phyloP scores from a whole-genome alignment of 2,888 invertebrate species.

The Troglohyphantes excavatus region DNA sequence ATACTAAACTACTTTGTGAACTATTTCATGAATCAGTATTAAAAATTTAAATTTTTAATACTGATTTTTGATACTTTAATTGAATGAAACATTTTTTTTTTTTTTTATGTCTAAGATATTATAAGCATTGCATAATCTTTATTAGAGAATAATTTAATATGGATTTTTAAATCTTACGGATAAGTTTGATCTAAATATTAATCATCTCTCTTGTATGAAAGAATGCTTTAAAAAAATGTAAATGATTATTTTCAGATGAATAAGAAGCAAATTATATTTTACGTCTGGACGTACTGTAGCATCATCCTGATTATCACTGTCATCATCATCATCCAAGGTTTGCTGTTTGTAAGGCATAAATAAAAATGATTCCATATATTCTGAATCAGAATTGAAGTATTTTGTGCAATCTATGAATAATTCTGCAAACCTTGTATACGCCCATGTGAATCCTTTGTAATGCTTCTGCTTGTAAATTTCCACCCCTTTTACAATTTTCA shows the following conservation, averaged over 20 bases:
- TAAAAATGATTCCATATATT: conserved; percentile 56
- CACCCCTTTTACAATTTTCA: conserved; percentile 34
- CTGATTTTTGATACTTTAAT: too few relatives aligned
- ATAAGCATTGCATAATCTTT: too few relatives aligned
- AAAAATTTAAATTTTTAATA: too few relatives aligned
- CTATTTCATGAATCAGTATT: too few relatives aligned
- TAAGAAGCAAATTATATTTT: conserved; percentile 24
- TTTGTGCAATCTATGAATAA: conserved; percentile 64
- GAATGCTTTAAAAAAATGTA: too few relatives aligned
- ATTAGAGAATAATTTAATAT: too few relatives aligned
- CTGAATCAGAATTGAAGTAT: conserved; percentile 71
- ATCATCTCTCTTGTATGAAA: too few relatives aligned
- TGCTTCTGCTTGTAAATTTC: conserved; percentile 28
- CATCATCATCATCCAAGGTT: conserved; percentile 49
- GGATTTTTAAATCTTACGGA: too few relatives aligned
- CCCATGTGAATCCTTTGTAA: conserved; percentile 33
- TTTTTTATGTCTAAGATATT: too few relatives aligned
- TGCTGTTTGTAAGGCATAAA: conserved; percentile 30
- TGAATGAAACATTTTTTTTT: too few relatives aligned
- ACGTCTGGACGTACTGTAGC: conserved; percentile 33
- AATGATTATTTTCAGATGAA: conserved; percentile 38
- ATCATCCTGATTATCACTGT: conserved; percentile 42
- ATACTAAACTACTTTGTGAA: too few relatives aligned
- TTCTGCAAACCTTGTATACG: conserved; percentile 50
- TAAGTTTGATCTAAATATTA: too few relatives aligned